Conservation (phyloP, 2,113 vertebrate species). For the Percina caprodes region DNA sequence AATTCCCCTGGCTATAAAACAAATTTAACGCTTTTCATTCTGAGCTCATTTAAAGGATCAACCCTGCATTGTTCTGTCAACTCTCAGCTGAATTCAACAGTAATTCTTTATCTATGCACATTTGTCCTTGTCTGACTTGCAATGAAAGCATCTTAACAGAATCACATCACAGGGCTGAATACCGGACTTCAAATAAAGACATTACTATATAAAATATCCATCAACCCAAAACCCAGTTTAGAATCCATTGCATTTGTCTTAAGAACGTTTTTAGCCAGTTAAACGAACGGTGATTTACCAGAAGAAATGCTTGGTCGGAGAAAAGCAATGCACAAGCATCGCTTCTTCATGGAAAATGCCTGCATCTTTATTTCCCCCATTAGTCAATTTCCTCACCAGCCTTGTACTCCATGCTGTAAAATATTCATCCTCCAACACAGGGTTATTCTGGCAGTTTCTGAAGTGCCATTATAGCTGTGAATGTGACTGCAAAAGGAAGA, state of each 20-base stretch:
- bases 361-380: conserved; percentile 24
- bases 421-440: conserved; percentile 40
- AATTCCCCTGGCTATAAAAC: conserved; percentile 24
- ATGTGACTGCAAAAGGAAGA: conserved; percentile 48
- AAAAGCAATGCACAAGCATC: neutral
- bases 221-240: conserved; percentile 1
- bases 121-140: conserved; percentile 1
- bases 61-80: conserved; percentile 35
- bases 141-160: conserved; percentile 10
- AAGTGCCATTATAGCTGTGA: conserved; percentile 40
- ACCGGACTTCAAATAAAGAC: conserved; percentile 31
- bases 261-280: neutral
- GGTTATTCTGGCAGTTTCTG: conserved; percentile 29
- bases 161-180: conserved; percentile 1
- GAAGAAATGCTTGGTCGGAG: conserved; percentile 6
- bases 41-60: conserved; percentile 55
- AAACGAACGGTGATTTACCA: neutral
- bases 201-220: conserved; percentile 2
- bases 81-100: conserved; percentile 50
- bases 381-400: conserved; percentile 32
- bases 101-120: conserved; percentile 50
- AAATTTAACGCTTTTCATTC: conserved; percentile 55
- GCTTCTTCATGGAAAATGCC: neutral
- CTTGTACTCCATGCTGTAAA: conserved; percentile 16
- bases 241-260: neutral